Percentiles rank a stretch among this genome's conserved stretches.
These are phyloP conservation scores for Chaetops frenatus DNA, from an alignment of 2,113 vertebrate species.

Conservation along the genomic window DNA sequence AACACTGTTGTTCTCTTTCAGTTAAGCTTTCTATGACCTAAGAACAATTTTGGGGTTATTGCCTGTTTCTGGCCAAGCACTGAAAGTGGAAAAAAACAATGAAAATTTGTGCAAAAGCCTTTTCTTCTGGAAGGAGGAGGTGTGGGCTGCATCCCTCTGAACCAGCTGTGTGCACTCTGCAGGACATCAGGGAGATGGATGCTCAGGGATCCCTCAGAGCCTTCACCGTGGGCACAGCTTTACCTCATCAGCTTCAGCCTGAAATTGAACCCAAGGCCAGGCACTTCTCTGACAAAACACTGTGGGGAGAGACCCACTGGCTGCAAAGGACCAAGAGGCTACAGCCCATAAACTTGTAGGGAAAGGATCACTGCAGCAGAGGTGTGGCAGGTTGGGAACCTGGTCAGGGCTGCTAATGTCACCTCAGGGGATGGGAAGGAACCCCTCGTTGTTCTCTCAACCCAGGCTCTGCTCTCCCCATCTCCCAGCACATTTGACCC, in stretches of 20 bases:
- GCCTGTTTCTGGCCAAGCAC: neutral
- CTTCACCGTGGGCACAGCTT: neutral
- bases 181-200: neutral
- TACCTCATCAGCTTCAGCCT: neutral
- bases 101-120: neutral
- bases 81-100: neutral
- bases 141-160: neutral
- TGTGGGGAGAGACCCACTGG: rapidly evolving
- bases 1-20: neutral
- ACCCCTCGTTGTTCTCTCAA: neutral
- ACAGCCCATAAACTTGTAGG: neutral
- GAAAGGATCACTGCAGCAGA: neutral
- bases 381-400: neutral
- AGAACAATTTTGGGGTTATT: neutral
- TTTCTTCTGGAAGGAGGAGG: neutral
- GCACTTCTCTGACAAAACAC: neutral
- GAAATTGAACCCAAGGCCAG: neutral
- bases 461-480: neutral
- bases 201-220: neutral
- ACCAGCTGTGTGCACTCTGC: rapidly evolving
- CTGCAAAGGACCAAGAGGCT: neutral
- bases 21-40: neutral
- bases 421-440: neutral
- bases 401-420: neutral
- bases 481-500: neutral